Percentiles rank a stretch among this genome's conserved stretches.
These are phyloP conservation scores for Naja naja DNA, from an alignment of 2,113 vertebrate genomes.

Conservation along the genomic window DNA sequence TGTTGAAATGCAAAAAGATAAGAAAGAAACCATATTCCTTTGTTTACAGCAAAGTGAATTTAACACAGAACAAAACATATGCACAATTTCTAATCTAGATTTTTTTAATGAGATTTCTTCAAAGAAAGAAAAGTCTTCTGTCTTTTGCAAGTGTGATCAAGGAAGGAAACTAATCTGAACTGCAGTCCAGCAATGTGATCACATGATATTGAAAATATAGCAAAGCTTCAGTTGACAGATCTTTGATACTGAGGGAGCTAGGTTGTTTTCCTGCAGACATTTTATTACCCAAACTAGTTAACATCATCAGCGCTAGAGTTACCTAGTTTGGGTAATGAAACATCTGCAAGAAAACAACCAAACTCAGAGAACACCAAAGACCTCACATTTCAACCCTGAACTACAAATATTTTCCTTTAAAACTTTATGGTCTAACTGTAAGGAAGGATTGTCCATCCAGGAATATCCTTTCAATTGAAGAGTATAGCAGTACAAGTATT, in stretches of 20 bases:
- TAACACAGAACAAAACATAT: neutral
- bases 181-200: neutral
- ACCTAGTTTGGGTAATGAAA: neutral
- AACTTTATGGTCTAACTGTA: neutral
- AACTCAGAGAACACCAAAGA: neutral
- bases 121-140: neutral
- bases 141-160: neutral
- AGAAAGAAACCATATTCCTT: neutral
- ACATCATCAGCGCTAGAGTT: neutral
- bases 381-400: neutral
- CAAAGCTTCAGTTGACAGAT: neutral
- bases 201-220: neutral
- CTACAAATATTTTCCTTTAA: neutral
- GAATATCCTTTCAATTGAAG: neutral
- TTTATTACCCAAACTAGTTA: neutral
- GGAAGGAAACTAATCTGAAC: neutral
- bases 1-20: neutral
- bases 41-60: neutral
- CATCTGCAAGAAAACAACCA: neutral
- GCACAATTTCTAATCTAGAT: neutral
- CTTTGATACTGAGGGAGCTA: neutral
- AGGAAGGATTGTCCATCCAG: neutral
- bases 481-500: neutral
- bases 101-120: neutral
- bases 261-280: neutral